Conservation (phyloP, 1,140 invertebrate genomes). For the Zophobas morio region DNA sequence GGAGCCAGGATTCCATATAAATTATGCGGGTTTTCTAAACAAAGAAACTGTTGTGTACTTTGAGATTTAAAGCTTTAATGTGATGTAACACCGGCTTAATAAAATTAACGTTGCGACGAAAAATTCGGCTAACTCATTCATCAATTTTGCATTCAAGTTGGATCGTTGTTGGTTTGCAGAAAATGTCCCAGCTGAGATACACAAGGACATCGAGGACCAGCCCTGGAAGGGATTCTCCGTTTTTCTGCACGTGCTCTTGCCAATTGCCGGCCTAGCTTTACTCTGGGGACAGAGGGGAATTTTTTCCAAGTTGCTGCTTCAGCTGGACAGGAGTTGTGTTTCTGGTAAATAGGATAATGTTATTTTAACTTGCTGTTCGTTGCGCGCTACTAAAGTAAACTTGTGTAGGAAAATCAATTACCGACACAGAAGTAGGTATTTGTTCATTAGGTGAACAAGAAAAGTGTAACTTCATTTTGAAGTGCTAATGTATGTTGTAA, state of each 20-base stretch:
- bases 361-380: no score
- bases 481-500: no score
- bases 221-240: slow-evolving; percentile 42
- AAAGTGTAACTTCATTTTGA: no score
- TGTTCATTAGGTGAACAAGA: no score
- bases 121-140: slow-evolving; percentile 11
- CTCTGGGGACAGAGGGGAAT: slow-evolving; percentile 54
- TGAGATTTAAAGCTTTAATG: slow-evolving; percentile 45
- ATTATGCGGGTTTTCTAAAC: slow-evolving; percentile 51
- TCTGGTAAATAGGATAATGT: slow-evolving; percentile 55
- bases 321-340: slow-evolving; percentile 57
- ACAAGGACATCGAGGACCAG: slow-evolving; percentile 11
- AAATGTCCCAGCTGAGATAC: slow-evolving; percentile 18
- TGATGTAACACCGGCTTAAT: slow-evolving; percentile 37
- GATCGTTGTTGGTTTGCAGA: slow-evolving; percentile 14
- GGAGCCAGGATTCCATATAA: slow-evolving; percentile 49
- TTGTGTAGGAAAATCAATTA: no score
- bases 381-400: no score
- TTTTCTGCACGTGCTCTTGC: slow-evolving; percentile 57
- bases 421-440: no score
- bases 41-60: slow-evolving; percentile 50
- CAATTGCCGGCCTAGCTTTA: slow-evolving; percentile 54
- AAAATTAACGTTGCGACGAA: slow-evolving; percentile 35
- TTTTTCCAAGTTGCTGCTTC: slow-evolving; percentile 52
- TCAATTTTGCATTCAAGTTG: not conserved